A percentile compares a stretch with the other conserved stretches of the same genome.
These are phyloP conservation scores for Erebia aethiops DNA, from an alignment of 2,888 invertebrate genomes.

Conservation along the genomic window DNA sequence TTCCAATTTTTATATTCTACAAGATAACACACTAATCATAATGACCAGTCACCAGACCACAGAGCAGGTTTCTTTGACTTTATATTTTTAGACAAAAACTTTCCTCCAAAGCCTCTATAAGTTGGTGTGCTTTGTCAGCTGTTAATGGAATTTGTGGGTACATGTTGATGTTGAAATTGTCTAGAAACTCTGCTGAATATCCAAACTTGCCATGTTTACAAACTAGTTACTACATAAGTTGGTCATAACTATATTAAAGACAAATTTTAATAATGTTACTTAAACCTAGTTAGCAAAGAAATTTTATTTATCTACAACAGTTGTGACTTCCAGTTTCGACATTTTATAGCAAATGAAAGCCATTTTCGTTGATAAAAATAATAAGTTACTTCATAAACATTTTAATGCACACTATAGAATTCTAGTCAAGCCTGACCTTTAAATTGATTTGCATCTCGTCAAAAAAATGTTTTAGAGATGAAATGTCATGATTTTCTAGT, in stretches of 20 bases:
- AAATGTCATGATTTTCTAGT: too few species aligned
- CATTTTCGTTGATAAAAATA: background rate
- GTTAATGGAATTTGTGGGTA: constrained; percentile 33
- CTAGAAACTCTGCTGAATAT: constrained; percentile 13
- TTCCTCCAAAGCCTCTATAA: constrained; percentile 11
- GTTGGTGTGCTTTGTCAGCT: constrained; percentile 2
- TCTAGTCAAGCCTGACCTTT: background rate
- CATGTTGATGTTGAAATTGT: constrained; percentile 32
- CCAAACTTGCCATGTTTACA: constrained; percentile 27
- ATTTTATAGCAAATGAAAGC: background rate
- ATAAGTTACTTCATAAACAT: background rate
- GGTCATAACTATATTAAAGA: background rate
- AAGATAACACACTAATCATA: background rate
- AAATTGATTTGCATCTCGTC: background rate
- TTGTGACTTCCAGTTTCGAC: background rate
- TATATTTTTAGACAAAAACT: constrained; percentile 2
- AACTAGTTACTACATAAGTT: constrained; percentile 15
- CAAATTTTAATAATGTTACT: constrained; percentile 5
- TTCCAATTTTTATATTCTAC: background rate
- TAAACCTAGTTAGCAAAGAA: background rate
- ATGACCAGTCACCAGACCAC: background rate
- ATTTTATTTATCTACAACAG: constrained; percentile 3
- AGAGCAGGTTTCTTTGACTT: background rate
- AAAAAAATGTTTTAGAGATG: background rate
- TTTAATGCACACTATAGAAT: background rate